A percentile compares a stretch with the other conserved stretches of the same genome.
These are phyloP conservation scores for Helicolenus hilgendorfi DNA, from an alignment of 2,797 vertebrate species.

Conservation along the genomic window DNA sequence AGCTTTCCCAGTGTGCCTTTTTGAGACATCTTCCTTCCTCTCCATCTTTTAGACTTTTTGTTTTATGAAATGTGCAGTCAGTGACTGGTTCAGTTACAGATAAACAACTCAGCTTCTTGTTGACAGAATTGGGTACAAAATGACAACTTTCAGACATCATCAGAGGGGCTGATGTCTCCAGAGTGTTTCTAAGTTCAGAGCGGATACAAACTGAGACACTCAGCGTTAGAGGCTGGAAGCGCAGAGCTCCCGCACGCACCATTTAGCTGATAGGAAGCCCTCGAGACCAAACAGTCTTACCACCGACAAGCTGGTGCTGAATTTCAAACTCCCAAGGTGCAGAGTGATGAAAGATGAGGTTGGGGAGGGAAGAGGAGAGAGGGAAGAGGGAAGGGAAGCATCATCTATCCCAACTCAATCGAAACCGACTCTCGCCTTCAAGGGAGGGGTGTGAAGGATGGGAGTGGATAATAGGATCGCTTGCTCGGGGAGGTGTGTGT, in stretches of 20 bases:
- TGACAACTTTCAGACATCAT: slow-evolving; percentile 36
- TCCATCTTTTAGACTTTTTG: background rate
- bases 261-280: slow-evolving; percentile 67
- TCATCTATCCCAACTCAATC: slow-evolving; percentile 50
- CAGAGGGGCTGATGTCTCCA: slow-evolving; percentile 26
- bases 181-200: slow-evolving; percentile 31
- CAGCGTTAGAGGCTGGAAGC: slow-evolving; percentile 16
- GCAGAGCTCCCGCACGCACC: slow-evolving; percentile 35
- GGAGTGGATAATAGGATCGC: slow-evolving; percentile 33
- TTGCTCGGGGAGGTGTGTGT: background rate
- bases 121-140: slow-evolving; percentile 29
- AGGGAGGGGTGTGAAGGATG: slow-evolving; percentile 45
- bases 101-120: slow-evolving; percentile 26
- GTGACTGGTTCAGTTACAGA: background rate
- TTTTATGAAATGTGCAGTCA: background rate
- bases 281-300: slow-evolving; percentile 48
- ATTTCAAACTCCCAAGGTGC: slow-evolving; percentile 58
- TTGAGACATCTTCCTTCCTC: background rate
- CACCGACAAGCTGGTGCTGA: slow-evolving; percentile 59
- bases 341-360: slow-evolving; percentile 37
- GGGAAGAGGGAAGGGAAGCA: slow-evolving; percentile 8
- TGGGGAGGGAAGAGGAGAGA: slow-evolving; percentile 11
- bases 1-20: background rate
- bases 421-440: slow-evolving; percentile 42
- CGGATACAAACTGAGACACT: slow-evolving; percentile 17